These are phyloP conservation scores for Pyrrhia umbra DNA, from an alignment of 2,888 invertebrate species.

Conservation along the genomic window DNA sequence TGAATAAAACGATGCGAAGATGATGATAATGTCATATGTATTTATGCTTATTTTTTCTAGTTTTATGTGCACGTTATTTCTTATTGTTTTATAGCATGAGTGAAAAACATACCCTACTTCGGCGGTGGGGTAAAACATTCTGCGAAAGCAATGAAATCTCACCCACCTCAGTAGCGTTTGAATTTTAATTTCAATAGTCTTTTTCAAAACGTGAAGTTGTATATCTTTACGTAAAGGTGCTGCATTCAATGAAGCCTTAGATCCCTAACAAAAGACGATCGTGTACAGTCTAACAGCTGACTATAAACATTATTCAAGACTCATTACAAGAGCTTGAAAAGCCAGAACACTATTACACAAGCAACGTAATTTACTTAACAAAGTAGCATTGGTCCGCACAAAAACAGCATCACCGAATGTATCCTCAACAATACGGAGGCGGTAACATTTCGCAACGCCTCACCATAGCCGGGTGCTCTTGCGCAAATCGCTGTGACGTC, in stretches of 20 bases:
- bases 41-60: slow-evolving; percentile 28
- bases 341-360: slow-evolving; percentile 61
- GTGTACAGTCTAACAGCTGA: slow-evolving; percentile 36
- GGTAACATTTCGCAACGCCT: slow-evolving; percentile 85
- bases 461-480: slow-evolving; percentile 77
- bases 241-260: slow-evolving; percentile 38
- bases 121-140: slow-evolving; percentile 39
- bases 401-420: slow-evolving; percentile 68
- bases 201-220: slow-evolving; percentile 12
- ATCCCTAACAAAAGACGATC: slow-evolving; percentile 38
- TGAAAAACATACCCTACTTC: slow-evolving; percentile 30
- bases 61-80: slow-evolving; percentile 30
- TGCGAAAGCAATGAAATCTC: slow-evolving; percentile 34
- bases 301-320: slow-evolving; percentile 57
- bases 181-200: slow-evolving; percentile 23
- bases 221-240: slow-evolving; percentile 36
- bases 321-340: slow-evolving; percentile 54
- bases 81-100: slow-evolving; percentile 32
- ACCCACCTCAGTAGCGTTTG: slow-evolving; percentile 9
- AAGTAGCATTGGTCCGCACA: slow-evolving; percentile 60
- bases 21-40: too few species aligned
- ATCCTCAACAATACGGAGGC: slow-evolving; percentile 74
- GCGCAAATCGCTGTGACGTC: slow-evolving; percentile 88
- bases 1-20: slow-evolving; percentile 23
- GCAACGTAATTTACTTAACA: slow-evolving; percentile 61